Evolutionary conservation across 2,113 vertebrate genomes (phyloP).

Genomic region (Climacteris rufus): DNA sequence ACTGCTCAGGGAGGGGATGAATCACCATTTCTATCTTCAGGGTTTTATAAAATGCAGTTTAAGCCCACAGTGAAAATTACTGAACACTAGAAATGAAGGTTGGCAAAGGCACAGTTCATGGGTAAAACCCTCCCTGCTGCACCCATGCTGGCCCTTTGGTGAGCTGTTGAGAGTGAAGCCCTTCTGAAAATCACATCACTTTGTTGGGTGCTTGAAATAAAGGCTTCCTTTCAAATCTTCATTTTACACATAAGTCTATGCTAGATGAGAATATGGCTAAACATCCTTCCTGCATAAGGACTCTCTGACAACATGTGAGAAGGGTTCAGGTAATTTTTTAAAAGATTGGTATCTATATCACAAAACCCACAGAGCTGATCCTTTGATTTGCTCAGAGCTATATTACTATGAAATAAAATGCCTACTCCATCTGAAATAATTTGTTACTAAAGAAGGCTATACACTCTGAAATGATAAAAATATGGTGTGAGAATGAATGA

Average conservation of each 20-base stretch:
- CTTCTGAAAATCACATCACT: background rate
- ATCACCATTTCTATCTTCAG: background rate
- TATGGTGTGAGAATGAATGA: background rate
- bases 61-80: background rate
- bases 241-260: background rate
- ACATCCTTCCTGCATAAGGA: background rate
- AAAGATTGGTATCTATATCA: background rate
- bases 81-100: background rate
- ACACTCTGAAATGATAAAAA: background rate
- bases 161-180: background rate
- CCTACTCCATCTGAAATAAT: background rate
- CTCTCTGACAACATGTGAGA: background rate
- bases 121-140: background rate
- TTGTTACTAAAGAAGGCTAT: background rate
- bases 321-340: background rate
- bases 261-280: background rate
- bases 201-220: background rate
- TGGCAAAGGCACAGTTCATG: background rate
- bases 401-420: background rate
- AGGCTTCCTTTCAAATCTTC: background rate
- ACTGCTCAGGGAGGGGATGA: background rate
- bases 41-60: background rate
- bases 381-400: background rate
- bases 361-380: background rate
- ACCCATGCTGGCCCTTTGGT: fast-evolving